phyloP scores from a whole-genome alignment of 1,140 invertebrate species.

The Camponotus floridanus region DNA sequence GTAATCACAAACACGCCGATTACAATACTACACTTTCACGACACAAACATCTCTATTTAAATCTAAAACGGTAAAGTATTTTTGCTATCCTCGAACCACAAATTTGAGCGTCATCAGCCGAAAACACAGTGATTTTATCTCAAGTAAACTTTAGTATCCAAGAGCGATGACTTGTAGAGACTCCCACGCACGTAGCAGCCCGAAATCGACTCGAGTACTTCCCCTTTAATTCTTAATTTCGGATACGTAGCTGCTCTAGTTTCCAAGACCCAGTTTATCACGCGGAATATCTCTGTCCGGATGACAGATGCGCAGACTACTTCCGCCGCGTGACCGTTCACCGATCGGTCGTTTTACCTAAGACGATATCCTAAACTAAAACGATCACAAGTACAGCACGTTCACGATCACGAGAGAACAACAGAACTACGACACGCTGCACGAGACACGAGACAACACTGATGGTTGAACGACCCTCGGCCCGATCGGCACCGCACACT shows the following conservation, averaged over 20 bases:
- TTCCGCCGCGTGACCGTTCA: slow-evolving; percentile 24
- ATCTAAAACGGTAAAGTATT: neutral
- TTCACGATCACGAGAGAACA: slow-evolving; percentile 80
- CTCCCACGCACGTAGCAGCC: slow-evolving; percentile 19
- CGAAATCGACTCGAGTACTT: slow-evolving; percentile 17
- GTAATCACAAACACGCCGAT: slow-evolving; percentile 50
- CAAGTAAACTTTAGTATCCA: neutral
- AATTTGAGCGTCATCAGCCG: neutral
- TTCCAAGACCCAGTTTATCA: slow-evolving; percentile 56
- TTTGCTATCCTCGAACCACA: neutral
- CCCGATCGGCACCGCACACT: slow-evolving; percentile 78
- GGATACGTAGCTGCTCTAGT: slow-evolving; percentile 48
- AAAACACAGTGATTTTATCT: slow-evolving; percentile 20
- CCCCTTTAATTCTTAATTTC: slow-evolving; percentile 63
- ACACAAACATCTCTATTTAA: slow-evolving; percentile 43
- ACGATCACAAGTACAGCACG: slow-evolving; percentile 80
- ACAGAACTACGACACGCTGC: slow-evolving; percentile 74
- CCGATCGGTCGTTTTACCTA: slow-evolving; percentile 32
- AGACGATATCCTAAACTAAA: slow-evolving; percentile 72
- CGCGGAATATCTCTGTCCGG: slow-evolving; percentile 23
- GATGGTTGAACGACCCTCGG: slow-evolving; percentile 81
- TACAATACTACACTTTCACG: slow-evolving; percentile 71
- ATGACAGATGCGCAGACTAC: slow-evolving; percentile 40
- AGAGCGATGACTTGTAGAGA: slow-evolving; percentile 11
- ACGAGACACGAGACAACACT: slow-evolving; percentile 83